phyloP scores from a whole-genome alignment of 1,140 invertebrate genomes.

The Telenomus remus region DNA sequence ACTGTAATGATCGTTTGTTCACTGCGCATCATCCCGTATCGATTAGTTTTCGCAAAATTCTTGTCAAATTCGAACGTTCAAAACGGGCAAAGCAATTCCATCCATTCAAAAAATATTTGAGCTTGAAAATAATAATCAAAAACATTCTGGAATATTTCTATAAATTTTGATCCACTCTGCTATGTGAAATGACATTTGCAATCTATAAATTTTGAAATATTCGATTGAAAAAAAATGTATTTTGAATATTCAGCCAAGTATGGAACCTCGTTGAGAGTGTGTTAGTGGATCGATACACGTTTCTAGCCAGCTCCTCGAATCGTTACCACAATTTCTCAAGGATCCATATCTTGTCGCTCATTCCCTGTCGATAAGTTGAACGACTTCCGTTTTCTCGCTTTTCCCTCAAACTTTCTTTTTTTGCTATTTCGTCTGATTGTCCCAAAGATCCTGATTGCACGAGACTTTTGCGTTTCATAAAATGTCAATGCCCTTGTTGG shows the following conservation, averaged over 20 bases:
- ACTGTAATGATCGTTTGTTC: conserved; percentile 17
- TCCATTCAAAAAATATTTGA: too few species aligned
- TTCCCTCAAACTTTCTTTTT: conserved; percentile 11
- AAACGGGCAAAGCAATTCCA: too few species aligned
- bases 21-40: background rate
- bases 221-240: too few species aligned
- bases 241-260: background rate
- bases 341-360: conserved; percentile 51
- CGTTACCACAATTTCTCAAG: conserved; percentile 54
- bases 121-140: too few species aligned
- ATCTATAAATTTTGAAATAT: too few species aligned
- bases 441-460: conserved; percentile 13
- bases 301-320: conserved; percentile 19
- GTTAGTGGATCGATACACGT: conserved; percentile 35
- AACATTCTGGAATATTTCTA: too few species aligned
- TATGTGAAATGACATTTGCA: too few species aligned
- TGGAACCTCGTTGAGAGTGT: background rate
- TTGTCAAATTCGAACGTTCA: too few species aligned
- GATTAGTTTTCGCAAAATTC: too few species aligned
- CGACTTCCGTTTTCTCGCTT: conserved; percentile 30
- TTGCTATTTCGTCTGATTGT: conserved; percentile 38
- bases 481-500: conserved; percentile 16
- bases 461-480: conserved; percentile 7
- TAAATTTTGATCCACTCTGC: too few species aligned
- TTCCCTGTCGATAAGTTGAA: conserved; percentile 39